Evolutionary conservation across 2,888 invertebrate genomes (phyloP).

Genomic region (Chrysolina americana): DNA sequence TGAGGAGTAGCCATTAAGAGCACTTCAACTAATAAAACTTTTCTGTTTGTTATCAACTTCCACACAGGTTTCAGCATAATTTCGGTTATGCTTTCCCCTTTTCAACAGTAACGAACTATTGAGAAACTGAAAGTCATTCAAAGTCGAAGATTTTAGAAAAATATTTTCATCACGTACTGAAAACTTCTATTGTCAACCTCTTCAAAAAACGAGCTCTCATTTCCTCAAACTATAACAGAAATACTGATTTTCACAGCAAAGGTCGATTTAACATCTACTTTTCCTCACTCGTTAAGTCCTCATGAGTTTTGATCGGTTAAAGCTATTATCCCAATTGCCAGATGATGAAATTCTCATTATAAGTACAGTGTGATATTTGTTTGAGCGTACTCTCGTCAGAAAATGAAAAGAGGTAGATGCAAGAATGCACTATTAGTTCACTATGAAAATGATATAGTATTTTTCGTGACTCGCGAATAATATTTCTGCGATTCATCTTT

Average conservation of each 20-base stretch:
- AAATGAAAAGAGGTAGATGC: neutral
- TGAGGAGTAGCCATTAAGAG: slow-evolving; percentile 6
- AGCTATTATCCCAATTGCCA: slow-evolving; percentile 18
- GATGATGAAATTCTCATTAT: slow-evolving; percentile 7
- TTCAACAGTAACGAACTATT: neutral
- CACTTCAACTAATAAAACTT: slow-evolving; percentile 15
- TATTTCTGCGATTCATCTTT: neutral
- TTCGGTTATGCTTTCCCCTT: too few relatives aligned
- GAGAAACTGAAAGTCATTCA: neutral
- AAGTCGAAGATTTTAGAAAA: too few relatives aligned
- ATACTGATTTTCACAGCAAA: slow-evolving; percentile 40
- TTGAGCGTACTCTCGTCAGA: neutral
- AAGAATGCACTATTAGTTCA: neutral
- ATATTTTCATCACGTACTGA: neutral
- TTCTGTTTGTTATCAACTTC: neutral
- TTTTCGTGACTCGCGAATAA: neutral
- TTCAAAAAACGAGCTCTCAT: neutral
- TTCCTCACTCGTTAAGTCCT: neutral
- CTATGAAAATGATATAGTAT: neutral
- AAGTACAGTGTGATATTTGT: slow-evolving; percentile 18
- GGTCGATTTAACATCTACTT: slow-evolving; percentile 32
- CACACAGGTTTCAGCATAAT: too few relatives aligned
- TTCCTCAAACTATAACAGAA: slow-evolving; percentile 33
- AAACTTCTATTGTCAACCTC: slow-evolving; percentile 15
- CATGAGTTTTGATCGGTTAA: neutral